Conservation (phyloP, 2,888 invertebrate species). For the Podotricha telesiphe region DNA sequence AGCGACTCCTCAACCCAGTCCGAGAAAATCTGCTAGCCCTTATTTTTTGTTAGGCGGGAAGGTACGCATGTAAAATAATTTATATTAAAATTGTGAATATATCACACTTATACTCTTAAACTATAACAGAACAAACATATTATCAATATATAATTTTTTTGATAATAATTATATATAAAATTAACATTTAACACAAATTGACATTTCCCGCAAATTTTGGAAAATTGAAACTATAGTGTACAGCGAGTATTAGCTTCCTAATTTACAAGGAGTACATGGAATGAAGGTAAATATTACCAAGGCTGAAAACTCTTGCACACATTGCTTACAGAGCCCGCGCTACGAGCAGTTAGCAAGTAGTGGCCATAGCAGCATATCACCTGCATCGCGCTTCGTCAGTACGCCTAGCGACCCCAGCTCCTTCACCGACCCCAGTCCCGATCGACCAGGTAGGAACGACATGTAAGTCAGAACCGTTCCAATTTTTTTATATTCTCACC, state of each 20-base stretch:
- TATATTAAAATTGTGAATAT: background rate
- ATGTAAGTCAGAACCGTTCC: slow-evolving; percentile 82
- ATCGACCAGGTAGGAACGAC: slow-evolving; percentile 83
- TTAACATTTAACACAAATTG: too few species aligned
- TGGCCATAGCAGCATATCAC: slow-evolving; percentile 75
- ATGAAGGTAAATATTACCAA: background rate
- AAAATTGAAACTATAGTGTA: background rate
- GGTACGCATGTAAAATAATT: slow-evolving; percentile 55
- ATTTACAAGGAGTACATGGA: background rate
- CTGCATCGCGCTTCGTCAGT: slow-evolving; percentile 70
- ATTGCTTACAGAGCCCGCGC: slow-evolving; percentile 67
- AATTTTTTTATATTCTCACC: slow-evolving; percentile 70
- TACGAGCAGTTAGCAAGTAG: slow-evolving; percentile 80
- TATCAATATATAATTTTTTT: background rate
- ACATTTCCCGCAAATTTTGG: background rate
- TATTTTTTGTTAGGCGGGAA: slow-evolving; percentile 78
- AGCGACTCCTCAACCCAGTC: slow-evolving; percentile 86
- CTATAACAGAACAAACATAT: background rate
- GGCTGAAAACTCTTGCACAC: background rate
- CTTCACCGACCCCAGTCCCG: slow-evolving; percentile 74
- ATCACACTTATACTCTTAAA: background rate
- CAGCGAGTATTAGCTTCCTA: background rate
- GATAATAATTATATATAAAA: background rate
- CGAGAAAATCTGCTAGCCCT: slow-evolving; percentile 76
- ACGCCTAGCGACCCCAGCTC: slow-evolving; percentile 76